phyloP scores from a whole-genome alignment of 2,888 invertebrate species.

The Camponotus fellah region DNA sequence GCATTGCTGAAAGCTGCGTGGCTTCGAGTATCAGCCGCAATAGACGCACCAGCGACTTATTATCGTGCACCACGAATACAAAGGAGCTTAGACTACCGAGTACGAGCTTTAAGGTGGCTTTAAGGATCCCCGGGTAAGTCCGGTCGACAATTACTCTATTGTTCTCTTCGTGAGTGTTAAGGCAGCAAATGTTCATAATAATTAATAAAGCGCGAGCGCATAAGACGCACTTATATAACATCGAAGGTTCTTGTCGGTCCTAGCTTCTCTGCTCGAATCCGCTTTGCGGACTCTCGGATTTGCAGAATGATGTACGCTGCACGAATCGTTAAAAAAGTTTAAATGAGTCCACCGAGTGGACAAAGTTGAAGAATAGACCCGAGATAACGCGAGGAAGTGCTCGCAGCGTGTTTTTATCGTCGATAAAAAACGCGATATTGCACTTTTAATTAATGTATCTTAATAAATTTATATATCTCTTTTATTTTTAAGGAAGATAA shows the following conservation, averaged over 20 bases:
- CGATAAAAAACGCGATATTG: neutral
- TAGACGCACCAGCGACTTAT: conserved; percentile 59
- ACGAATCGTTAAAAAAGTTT: conserved; percentile 36
- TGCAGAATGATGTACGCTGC: neutral
- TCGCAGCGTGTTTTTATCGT: neutral
- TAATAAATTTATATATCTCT: neutral
- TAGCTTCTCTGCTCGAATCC: conserved; percentile 19
- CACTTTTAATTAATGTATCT: conserved; percentile 10
- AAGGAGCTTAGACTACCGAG: conserved; percentile 42
- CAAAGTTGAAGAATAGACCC: conserved; percentile 17
- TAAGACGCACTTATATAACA: conserved; percentile 18
- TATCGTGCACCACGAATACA: conserved; percentile 47
- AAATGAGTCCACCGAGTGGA: conserved; percentile 26
- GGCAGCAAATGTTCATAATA: conserved; percentile 46
- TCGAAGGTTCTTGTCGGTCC: conserved; percentile 16
- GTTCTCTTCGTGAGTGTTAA: conserved; percentile 22
- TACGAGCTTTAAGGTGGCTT: conserved; percentile 59
- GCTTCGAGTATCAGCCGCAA: conserved; percentile 50
- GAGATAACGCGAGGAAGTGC: neutral
- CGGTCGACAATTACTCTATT: conserved; percentile 42
- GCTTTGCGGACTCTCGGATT: conserved; percentile 14
- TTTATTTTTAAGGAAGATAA: neutral
- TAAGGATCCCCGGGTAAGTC: conserved; percentile 40
- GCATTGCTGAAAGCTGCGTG: conserved; percentile 48
- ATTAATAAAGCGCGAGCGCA: conserved; percentile 27